Conservation (phyloP, 2,113 vertebrate species). For the Tyto alba region DNA sequence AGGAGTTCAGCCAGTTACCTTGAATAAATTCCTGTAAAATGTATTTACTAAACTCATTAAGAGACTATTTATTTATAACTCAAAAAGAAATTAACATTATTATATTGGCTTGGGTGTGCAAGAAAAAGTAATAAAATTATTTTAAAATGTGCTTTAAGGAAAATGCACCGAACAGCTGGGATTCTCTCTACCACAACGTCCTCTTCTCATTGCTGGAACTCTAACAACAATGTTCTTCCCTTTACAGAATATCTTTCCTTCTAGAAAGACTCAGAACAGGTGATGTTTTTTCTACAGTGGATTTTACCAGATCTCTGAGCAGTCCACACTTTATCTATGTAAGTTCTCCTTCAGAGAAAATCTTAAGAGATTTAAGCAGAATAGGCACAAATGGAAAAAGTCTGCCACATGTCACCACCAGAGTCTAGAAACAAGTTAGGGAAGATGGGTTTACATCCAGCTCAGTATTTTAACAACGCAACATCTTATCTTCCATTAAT, state of each 20-base stretch:
- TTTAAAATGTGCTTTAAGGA: background rate
- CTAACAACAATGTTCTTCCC: background rate
- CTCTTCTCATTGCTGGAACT: background rate
- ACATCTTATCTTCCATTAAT: background rate
- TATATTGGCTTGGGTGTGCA: background rate
- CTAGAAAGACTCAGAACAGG: background rate
- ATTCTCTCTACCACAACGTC: background rate
- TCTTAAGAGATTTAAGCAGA: background rate
- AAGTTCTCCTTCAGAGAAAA: background rate
- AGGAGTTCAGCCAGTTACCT: background rate
- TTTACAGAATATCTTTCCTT: background rate
- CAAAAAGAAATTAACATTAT: background rate
- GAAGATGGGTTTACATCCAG: background rate
- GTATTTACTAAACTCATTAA: background rate
- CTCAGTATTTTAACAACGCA: background rate
- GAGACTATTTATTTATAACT: background rate
- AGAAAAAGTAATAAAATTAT: background rate
- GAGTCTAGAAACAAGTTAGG: background rate
- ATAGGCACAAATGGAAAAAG: background rate
- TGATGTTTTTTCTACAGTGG: background rate
- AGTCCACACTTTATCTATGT: background rate
- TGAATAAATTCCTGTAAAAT: background rate
- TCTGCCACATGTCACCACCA: background rate
- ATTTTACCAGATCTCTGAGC: background rate
- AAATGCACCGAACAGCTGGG: background rate